Percentiles rank a stretch among this genome's conserved stretches.
phyloP scores from a whole-genome alignment of 2,888 invertebrate species.

The Podotricha telesiphe region DNA sequence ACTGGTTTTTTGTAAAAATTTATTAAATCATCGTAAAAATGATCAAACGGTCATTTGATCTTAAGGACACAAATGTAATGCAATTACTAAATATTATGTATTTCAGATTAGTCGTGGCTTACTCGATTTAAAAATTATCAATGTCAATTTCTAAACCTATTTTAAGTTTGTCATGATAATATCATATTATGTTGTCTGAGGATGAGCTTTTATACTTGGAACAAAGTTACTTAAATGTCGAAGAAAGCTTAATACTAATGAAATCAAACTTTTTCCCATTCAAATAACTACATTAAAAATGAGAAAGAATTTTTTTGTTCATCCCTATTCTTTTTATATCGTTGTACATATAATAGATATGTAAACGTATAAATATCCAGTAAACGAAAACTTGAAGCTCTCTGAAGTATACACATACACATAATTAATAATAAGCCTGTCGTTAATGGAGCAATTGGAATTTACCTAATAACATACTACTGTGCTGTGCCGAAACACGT shows the following conservation, averaged over 20 bases:
- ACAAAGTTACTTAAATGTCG: neutral
- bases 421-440: no score
- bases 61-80: neutral
- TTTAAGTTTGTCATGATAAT: neutral
- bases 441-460: no score
- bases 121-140: neutral
- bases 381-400: no score
- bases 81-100: no score
- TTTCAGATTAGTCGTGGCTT: neutral
- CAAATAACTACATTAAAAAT: neutral
- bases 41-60: neutral
- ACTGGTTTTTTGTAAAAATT: slow-evolving; percentile 49
- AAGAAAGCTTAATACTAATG: neutral
- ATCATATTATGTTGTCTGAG: no score
- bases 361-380: no score
- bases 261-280: neutral
- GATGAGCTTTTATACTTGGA: neutral
- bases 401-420: no score
- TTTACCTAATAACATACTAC: neutral
- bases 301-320: no score
- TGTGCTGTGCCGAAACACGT: neutral
- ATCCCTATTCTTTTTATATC: no score
- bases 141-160: neutral
- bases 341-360: no score
- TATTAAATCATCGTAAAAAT: neutral